Percentiles rank a stretch among this genome's conserved stretches.
Conservation (phyloP, 1,140 invertebrate genomes). For the Penaeus indicus region DNA sequence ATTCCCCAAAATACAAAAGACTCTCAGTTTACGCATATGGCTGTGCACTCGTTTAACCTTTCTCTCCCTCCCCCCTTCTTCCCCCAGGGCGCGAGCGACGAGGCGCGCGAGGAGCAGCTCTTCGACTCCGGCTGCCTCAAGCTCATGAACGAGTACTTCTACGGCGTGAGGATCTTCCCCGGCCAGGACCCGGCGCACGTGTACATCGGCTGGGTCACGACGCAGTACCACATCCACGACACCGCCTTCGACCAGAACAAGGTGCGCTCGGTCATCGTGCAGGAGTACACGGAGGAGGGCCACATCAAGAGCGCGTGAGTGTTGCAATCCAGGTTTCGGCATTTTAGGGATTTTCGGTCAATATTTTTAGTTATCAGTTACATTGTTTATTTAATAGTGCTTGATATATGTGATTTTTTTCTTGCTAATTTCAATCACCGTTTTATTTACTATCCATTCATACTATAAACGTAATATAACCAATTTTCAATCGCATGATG, state of each 20-base stretch:
- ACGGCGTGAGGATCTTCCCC: slow-evolving; percentile 91
- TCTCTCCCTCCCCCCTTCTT: neutral
- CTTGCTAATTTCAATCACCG: too few relatives aligned
- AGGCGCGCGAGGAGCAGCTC: slow-evolving; percentile 75
- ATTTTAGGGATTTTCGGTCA: too few relatives aligned
- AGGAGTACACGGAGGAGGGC: slow-evolving; percentile 70
- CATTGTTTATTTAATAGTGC: neutral
- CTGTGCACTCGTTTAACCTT: neutral
- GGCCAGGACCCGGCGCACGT: slow-evolving; percentile 98
- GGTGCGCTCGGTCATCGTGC: slow-evolving; percentile 88
- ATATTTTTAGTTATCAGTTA: neutral
- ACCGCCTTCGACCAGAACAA: slow-evolving; percentile 90
- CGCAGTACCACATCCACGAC: slow-evolving; percentile 93
- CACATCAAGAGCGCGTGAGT: slow-evolving; percentile 71
- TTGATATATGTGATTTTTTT: too few relatives aligned
- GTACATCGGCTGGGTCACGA: slow-evolving; percentile 99
- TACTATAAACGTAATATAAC: neutral
- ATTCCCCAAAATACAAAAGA: too few relatives aligned
- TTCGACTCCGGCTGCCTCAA: slow-evolving; percentile 90
- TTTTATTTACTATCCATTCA: too few relatives aligned
- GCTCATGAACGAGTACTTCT: slow-evolving; percentile 98
- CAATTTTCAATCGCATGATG: slow-evolving; percentile 61
- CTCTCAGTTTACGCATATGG: too few relatives aligned
- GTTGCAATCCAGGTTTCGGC: too few relatives aligned
- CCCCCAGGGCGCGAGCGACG: slow-evolving; percentile 73